These are phyloP conservation scores for Emydoidea blandingii DNA, from an alignment of 2,797 vertebrate genomes.

Conservation along the genomic window DNA sequence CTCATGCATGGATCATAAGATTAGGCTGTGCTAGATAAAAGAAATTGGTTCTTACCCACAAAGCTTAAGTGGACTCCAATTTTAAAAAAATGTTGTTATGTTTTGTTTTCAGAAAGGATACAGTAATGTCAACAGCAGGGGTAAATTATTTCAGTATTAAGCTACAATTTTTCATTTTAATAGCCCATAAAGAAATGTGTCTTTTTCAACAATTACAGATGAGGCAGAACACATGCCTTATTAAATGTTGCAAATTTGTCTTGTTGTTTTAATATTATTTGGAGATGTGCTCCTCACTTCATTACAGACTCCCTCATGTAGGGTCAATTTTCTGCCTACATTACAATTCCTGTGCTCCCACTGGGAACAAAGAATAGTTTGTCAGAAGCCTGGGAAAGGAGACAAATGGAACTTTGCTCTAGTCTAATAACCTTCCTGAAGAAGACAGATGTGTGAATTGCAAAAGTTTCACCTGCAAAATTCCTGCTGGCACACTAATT, in stretches of 20 bases:
- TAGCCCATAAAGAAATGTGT: neutral
- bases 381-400: conserved; percentile 58
- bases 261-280: neutral
- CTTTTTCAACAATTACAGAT: neutral
- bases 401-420: conserved; percentile 65
- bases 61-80: neutral
- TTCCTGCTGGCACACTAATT: conserved; percentile 68
- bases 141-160: neutral
- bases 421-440: conserved; percentile 69
- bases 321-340: conserved; percentile 59
- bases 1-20: neutral
- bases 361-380: conserved; percentile 20
- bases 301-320: accelerated
- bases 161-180: neutral
- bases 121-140: neutral
- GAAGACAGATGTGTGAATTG: conserved; percentile 69
- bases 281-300: neutral
- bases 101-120: neutral
- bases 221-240: neutral
- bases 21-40: neutral
- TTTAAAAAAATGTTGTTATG: neutral
- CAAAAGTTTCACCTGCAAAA: conserved; percentile 70
- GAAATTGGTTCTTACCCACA: neutral
- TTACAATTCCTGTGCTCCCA: conserved; percentile 51
- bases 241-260: conserved; percentile 14